These are phyloP conservation scores for Dipodomys stephensi DNA, from an alignment of 2,113 vertebrate species.

Conservation along the genomic window DNA sequence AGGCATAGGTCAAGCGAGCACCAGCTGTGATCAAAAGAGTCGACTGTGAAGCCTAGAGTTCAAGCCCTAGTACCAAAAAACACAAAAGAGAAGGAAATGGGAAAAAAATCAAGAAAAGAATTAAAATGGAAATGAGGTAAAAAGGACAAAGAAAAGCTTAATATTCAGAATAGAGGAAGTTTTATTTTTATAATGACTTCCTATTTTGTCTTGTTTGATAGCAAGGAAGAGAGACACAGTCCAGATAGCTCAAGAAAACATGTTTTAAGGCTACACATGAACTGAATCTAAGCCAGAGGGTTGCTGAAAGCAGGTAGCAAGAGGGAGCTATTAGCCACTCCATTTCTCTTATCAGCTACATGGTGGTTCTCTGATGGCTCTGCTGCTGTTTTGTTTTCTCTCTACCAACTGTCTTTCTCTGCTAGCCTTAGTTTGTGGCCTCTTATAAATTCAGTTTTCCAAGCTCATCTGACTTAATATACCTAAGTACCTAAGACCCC, in stretches of 20 bases:
- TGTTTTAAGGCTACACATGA: not conserved
- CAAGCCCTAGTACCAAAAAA: too few relatives aligned
- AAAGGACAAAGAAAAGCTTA: constrained; percentile 31
- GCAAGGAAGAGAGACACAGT: not conserved
- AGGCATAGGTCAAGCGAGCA: too few relatives aligned
- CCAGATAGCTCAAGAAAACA: not conserved
- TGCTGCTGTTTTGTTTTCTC: not conserved
- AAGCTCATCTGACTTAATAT: not conserved
- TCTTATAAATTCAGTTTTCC: not conserved
- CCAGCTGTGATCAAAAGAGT: too few relatives aligned
- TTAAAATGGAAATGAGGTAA: constrained; percentile 32
- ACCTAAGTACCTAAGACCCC: not conserved
- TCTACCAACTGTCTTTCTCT: not conserved
- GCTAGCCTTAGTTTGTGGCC: not conserved
- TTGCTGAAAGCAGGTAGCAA: not conserved
- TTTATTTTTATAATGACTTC: not conserved
- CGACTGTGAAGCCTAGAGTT: too few relatives aligned
- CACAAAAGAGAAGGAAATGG: not conserved
- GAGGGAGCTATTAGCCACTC: not conserved
- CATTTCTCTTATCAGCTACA: not conserved
- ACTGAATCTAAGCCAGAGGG: not conserved
- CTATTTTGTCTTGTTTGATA: constrained; percentile 22
- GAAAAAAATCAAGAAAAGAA: not conserved
- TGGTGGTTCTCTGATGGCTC: not conserved
- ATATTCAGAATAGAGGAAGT: not conserved